These are phyloP conservation scores for Antennarius maculatus DNA, from an alignment of 2,797 vertebrate genomes.

Conservation along the genomic window DNA sequence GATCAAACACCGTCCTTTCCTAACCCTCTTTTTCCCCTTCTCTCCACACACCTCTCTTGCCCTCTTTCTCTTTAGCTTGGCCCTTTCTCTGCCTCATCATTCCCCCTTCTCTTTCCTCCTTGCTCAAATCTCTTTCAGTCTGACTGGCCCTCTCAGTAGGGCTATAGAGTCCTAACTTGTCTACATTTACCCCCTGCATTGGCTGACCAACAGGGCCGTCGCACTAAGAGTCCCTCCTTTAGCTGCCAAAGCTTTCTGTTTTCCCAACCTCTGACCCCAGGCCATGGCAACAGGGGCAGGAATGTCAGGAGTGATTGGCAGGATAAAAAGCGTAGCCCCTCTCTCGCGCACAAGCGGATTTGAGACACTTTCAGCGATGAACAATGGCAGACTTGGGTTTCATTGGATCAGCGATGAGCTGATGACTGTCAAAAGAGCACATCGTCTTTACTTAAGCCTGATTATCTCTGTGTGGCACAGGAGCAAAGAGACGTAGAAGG, in stretches of 20 bases:
- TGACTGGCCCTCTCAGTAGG: slow-evolving; percentile 87
- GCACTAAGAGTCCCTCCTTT: slow-evolving; percentile 78
- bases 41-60: slow-evolving; percentile 44
- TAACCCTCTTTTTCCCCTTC: slow-evolving; percentile 46
- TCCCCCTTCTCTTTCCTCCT: slow-evolving; percentile 25
- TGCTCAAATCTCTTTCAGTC: slow-evolving; percentile 61
- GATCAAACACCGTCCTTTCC: slow-evolving; percentile 85
- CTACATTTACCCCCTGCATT: slow-evolving; percentile 97
- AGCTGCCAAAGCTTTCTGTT: slow-evolving; percentile 95
- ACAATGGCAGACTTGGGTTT: slow-evolving; percentile 87
- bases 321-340: slow-evolving; percentile 89
- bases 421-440: slow-evolving; percentile 99
- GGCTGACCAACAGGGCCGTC: slow-evolving; percentile 61
- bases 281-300: slow-evolving; percentile 99
- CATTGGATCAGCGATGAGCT: slow-evolving; percentile 99
- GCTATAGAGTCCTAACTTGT: slow-evolving; percentile 95
- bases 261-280: slow-evolving; percentile 96
- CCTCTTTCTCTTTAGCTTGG: slow-evolving; percentile 46
- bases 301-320: slow-evolving; percentile 99
- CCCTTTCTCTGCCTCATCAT: slow-evolving; percentile 44
- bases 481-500: slow-evolving; percentile 71
- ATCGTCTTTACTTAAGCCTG: slow-evolving; percentile 99
- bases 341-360: slow-evolving; percentile 91
- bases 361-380: slow-evolving; percentile 93
- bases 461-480: slow-evolving; percentile 98